These are phyloP conservation scores for Blastomussa wellsi DNA, from an alignment of 92 coral and sea anemone species.

Conservation along the genomic window DNA sequence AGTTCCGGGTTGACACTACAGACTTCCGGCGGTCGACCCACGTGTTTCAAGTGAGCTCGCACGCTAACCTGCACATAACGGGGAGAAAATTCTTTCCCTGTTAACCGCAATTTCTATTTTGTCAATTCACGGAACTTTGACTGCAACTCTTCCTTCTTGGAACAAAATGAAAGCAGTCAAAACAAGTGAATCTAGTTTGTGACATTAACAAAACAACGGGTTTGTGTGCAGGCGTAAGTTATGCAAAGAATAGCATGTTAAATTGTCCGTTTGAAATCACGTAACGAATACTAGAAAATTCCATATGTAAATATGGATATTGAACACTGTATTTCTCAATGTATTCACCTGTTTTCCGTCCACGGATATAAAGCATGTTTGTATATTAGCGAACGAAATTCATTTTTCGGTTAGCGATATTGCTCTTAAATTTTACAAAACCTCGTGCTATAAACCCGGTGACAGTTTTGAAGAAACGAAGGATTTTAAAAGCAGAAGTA, in stretches of 20 bases:
- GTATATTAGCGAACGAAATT: neutral
- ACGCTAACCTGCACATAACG: neutral
- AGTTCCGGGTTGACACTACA: neutral
- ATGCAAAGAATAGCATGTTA: neutral
- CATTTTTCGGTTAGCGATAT: neutral
- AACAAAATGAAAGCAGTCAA: neutral
- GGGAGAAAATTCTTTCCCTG: neutral
- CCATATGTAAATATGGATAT: neutral
- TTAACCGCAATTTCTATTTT: neutral
- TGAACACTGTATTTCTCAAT: neutral
- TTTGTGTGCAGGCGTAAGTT: neutral
- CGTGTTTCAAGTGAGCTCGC: conserved; percentile 2
- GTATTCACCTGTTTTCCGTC: neutral
- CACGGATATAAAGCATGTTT: neutral
- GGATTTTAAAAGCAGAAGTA: neutral
- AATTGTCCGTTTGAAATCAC: neutral
- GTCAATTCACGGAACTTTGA: neutral
- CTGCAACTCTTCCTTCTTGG: neutral
- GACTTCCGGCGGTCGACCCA: conserved; percentile 9
- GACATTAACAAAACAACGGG: neutral
- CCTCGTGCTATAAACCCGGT: neutral
- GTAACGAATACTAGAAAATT: neutral
- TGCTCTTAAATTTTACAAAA: neutral
- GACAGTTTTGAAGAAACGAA: neutral
- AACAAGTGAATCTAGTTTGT: neutral